A percentile compares a stretch with the other conserved stretches of the same genome.
Evolutionary conservation across 2,113 vertebrate genomes (phyloP).

Genomic region (Xiphorhynchus elegans): DNA sequence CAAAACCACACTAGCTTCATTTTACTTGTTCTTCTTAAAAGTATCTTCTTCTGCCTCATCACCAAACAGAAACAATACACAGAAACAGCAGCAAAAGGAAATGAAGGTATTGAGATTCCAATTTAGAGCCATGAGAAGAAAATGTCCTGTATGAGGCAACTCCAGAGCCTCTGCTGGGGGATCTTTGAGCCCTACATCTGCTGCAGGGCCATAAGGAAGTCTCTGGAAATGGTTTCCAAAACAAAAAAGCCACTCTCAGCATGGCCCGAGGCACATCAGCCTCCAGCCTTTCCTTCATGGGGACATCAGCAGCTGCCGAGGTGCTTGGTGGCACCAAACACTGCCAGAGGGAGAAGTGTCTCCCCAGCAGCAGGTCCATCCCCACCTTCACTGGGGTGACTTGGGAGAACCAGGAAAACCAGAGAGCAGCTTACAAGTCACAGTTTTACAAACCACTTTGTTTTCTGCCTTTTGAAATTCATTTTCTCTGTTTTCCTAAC

Average conservation of each 20-base stretch:
- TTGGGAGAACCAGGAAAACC: neutral
- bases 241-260: neutral
- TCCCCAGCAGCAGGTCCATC: fast-evolving
- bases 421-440: neutral
- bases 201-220: neutral
- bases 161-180: neutral
- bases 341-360: neutral
- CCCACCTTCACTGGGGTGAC: neutral
- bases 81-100: neutral
- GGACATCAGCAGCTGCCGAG: neutral
- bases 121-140: neutral
- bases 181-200: neutral
- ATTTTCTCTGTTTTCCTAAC: slow-evolving; percentile 19
- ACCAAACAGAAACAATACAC: neutral
- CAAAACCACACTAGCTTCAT: neutral
- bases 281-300: fast-evolving
- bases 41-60: neutral
- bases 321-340: neutral
- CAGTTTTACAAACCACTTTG: neutral
- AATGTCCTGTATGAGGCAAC: neutral
- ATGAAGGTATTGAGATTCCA: neutral
- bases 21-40: neutral
- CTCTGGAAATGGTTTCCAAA: neutral
- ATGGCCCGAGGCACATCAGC: neutral
- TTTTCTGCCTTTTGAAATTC: neutral